A percentile compares a stretch with the other conserved stretches of the same genome.
Conservation (phyloP, 1,140 invertebrate genomes). For the Lamellibrachia luymesi region DNA sequence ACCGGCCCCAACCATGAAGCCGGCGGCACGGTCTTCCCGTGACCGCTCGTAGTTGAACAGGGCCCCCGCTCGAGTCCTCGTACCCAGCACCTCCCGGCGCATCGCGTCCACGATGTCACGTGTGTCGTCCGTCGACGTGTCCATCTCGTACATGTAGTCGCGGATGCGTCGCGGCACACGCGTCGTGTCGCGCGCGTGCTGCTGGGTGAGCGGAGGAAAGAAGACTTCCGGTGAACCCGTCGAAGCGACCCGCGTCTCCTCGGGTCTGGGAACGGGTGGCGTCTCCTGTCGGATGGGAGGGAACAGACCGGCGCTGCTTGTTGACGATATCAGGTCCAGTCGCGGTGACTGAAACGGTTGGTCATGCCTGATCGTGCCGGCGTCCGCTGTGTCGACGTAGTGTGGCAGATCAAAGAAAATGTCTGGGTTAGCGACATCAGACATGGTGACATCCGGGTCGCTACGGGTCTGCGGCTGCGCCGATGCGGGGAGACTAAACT, state of each 20-base stretch:
- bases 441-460: neutral
- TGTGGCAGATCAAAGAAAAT: neutral
- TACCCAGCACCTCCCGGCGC: neutral
- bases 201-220: neutral
- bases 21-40: neutral
- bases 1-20: neutral
- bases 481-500: neutral
- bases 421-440: neutral
- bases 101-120: conserved; percentile 9
- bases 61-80: neutral
- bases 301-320: neutral
- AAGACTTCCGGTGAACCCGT: neutral
- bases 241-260: neutral
- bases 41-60: neutral
- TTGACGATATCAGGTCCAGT: neutral
- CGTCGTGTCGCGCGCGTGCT: neutral
- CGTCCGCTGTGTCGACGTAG: neutral
- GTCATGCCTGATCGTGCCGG: neutral
- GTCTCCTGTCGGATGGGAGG: neutral
- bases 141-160: conserved; percentile 13
- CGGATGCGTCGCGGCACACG: neutral
- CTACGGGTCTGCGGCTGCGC: neutral
- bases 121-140: neutral
- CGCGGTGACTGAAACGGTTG: neutral
- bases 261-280: neutral